A percentile compares a stretch with the other conserved stretches of the same genome.
These are phyloP conservation scores for Danionella cerebrum DNA, from an alignment of 2,113 vertebrate species.

Conservation along the genomic window DNA sequence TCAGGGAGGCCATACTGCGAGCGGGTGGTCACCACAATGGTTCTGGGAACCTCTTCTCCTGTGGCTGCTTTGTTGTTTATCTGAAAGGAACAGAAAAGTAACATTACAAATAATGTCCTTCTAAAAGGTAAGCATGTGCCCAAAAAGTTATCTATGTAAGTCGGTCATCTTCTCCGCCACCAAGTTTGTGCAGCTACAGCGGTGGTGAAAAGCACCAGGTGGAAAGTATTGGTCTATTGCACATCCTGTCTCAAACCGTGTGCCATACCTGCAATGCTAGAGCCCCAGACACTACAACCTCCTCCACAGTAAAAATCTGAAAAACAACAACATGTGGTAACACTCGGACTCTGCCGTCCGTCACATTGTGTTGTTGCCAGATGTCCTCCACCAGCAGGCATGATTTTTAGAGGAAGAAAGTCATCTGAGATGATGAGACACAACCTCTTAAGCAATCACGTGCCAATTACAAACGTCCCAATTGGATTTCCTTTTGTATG, in stretches of 20 bases:
- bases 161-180: background rate
- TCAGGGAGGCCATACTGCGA: constrained; percentile 96
- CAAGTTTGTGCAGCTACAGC: background rate
- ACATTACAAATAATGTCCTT: background rate
- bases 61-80: constrained; percentile 98
- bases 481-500: background rate
- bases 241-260: background rate
- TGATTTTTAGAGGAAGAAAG: background rate
- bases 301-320: constrained; percentile 44
- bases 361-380: background rate
- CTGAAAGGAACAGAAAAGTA: constrained; percentile 46
- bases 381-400: background rate
- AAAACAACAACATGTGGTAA: constrained; percentile 38
- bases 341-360: background rate
- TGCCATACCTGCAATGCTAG: constrained; percentile 40
- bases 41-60: constrained; percentile 93
- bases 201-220: background rate
- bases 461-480: background rate
- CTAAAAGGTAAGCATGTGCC: background rate
- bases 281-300: constrained; percentile 42
- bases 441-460: background rate
- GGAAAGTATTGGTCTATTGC: background rate
- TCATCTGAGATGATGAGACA: background rate
- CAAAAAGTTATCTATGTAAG: background rate
- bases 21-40: constrained; percentile 95